Evolutionary conservation across 2,888 invertebrate species (phyloP).

Genomic region (Polyommatus icarus): DNA sequence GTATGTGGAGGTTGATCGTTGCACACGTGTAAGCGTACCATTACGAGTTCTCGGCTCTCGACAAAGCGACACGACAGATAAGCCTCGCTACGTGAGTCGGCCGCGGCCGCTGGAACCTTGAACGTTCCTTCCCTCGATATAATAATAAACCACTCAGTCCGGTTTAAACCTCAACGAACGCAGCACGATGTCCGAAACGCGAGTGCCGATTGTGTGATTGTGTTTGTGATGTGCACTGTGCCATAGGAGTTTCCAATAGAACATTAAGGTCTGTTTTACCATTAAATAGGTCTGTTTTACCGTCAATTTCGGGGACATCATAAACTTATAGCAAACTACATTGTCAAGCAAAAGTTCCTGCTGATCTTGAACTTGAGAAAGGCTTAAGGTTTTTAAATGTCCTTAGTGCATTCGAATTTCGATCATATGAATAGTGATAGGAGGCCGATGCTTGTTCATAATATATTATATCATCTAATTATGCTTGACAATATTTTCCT

Average conservation of each 20-base stretch:
- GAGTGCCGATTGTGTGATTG: constrained; percentile 19
- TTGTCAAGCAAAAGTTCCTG: background rate
- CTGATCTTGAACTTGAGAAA: background rate
- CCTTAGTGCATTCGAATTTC: background rate
- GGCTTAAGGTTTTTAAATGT: background rate
- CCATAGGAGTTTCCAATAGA: constrained; percentile 8
- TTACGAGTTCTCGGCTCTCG: constrained; percentile 51
- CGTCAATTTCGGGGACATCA: background rate
- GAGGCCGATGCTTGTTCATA: background rate
- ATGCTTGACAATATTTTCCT: constrained; percentile 2
- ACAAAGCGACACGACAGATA: constrained; percentile 66
- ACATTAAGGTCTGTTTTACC: constrained; percentile 32
- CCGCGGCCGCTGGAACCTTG: constrained; percentile 71
- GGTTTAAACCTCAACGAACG: constrained; percentile 71
- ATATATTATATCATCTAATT: background rate
- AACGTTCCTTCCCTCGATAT: constrained; percentile 73
- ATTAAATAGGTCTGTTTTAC: constrained; percentile 39
- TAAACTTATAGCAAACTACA: background rate
- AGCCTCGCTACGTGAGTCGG: constrained; percentile 65
- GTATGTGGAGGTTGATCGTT: background rate
- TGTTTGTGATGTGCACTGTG: constrained; percentile 12
- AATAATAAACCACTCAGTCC: constrained; percentile 76
- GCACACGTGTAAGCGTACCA: background rate
- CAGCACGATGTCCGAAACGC: constrained; percentile 56
- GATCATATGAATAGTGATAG: background rate